Evolutionary conservation across 2,888 invertebrate species (phyloP), one percentile per base, ranked within the genome.

Genomic region (Campoplex nolae): DNA sequence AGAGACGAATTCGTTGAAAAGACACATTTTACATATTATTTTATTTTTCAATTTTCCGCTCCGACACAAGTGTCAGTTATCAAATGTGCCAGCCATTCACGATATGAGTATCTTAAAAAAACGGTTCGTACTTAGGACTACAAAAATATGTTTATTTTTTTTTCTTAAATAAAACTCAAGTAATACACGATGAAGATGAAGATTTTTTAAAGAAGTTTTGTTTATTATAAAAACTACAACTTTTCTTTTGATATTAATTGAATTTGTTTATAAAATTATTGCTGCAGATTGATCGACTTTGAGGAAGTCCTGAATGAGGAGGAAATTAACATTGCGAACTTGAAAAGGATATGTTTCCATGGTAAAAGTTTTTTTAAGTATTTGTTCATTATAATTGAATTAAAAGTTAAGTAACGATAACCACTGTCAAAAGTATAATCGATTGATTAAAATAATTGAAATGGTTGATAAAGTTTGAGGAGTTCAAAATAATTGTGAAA

Each of bases 261-360:
- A 54, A 2, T 8, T 51, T 3, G 18, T 54, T 38, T 16, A 2
- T 68, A 3, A 16, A 23, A 35, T 62, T 32, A 48, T 82, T 87
- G 76, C 96, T 96, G 38, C 94, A 98, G 98, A 93, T 96, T 98
- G 89, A 97, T 97, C 95, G 97, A 97, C 91, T 98, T 98, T 93
- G 97, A 98, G 94, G 96, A 97, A 88, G 94, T 97, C 67, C 95
- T 98, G 45, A 95, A 96, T 16, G 95, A 96, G 89, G 97, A 98
- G 90, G 96, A 96, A 82, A 96, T 98, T 90, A 96, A 98, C 93
- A 94, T 97, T 83, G 95, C 95, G 78, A 95, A 95, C 89, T 95
- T 98, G 18, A 96, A 96, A 91, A 96, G 95, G 91, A 94, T 98
- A 77, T 97, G 98, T 90, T 98, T 98, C 92, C 96, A 97, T 95